A percentile compares a stretch with the other conserved stretches of the same genome.
phyloP scores from a whole-genome alignment of 2,888 invertebrate species.

The Drosophila vallismaia region DNA sequence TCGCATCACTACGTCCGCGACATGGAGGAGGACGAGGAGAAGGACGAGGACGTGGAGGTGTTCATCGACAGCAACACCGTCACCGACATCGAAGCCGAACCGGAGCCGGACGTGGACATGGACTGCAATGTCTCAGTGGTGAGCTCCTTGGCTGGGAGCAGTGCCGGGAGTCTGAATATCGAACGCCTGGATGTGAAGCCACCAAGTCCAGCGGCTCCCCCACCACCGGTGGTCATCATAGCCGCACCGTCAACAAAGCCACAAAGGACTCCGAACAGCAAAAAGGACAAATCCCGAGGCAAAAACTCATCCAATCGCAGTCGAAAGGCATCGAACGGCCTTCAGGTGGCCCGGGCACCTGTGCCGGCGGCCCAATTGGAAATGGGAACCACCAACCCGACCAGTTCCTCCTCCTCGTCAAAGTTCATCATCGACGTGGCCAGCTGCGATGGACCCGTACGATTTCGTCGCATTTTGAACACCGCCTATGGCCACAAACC shows the following conservation, averaged over 20 bases:
- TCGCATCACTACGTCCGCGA: constrained; percentile 17
- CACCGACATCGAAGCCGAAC: constrained; percentile 62
- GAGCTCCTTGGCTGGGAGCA: constrained; percentile 68
- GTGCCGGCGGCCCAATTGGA: constrained; percentile 54
- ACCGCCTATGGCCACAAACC: constrained; percentile 88
- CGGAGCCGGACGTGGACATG: constrained; percentile 49
- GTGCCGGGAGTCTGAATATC: constrained; percentile 64
- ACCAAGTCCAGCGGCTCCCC: constrained; percentile 9
- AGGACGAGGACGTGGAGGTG: constrained; percentile 79
- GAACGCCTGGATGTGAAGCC: constrained; percentile 51
- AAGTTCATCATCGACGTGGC: constrained; percentile 93
- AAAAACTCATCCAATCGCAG: background rate
- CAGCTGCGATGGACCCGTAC: constrained; percentile 95
- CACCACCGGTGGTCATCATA: constrained; percentile 1
- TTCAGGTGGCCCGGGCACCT: constrained; percentile 45
- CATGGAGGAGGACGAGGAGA: constrained; percentile 62
- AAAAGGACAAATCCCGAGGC: background rate
- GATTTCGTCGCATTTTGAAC: constrained; percentile 93
- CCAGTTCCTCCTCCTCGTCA: constrained; percentile 26
- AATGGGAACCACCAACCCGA: constrained; percentile 26
- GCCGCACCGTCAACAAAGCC: background rate
- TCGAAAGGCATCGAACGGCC: constrained; percentile 10
- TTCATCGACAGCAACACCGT: constrained; percentile 80
- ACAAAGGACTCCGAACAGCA: background rate
- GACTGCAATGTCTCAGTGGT: constrained; percentile 73